These are phyloP conservation scores for Proisotoma minuta DNA, from an alignment of 2,888 invertebrate species.

Conservation along the genomic window DNA sequence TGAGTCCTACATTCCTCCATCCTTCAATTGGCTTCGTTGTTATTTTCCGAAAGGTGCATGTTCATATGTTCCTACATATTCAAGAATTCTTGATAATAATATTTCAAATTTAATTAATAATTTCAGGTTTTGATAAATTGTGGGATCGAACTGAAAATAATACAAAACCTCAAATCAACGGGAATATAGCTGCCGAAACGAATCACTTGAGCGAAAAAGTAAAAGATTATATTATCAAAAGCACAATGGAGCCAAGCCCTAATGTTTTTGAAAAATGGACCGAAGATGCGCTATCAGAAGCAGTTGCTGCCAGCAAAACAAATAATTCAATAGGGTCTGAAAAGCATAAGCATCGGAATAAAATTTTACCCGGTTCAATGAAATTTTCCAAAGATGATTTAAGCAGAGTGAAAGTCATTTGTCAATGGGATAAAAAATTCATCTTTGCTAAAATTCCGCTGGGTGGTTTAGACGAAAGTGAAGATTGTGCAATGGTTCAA, in stretches of 20 bases:
- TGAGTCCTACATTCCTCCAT: too few species aligned
- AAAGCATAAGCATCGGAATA: slow-evolving; percentile 11
- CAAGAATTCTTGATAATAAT: too few species aligned
- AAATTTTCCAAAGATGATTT: slow-evolving; percentile 37
- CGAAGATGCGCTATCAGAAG: background rate
- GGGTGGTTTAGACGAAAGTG: slow-evolving; percentile 3
- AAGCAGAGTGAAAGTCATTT: slow-evolving; percentile 57
- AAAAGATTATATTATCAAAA: background rate
- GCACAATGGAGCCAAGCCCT: background rate
- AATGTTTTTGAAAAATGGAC: background rate
- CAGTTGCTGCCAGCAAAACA: background rate
- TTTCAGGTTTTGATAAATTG: slow-evolving; percentile 17
- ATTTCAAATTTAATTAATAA: background rate
- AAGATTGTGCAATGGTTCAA: slow-evolving; percentile 41
- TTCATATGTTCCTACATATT: background rate
- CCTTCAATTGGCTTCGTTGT: slow-evolving; percentile 20
- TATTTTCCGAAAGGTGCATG: slow-evolving; percentile 18
- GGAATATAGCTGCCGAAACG: background rate
- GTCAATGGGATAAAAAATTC: slow-evolving; percentile 71
- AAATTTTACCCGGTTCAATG: slow-evolving; percentile 3
- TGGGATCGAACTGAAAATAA: slow-evolving; percentile 10
- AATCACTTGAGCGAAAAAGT: background rate
- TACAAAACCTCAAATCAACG: background rate
- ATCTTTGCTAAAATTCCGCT: slow-evolving; percentile 56
- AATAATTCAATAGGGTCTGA: background rate